Evolutionary conservation across 2,797 vertebrate genomes (phyloP).

Genomic region (Cossypha niveicapilla): DNA sequence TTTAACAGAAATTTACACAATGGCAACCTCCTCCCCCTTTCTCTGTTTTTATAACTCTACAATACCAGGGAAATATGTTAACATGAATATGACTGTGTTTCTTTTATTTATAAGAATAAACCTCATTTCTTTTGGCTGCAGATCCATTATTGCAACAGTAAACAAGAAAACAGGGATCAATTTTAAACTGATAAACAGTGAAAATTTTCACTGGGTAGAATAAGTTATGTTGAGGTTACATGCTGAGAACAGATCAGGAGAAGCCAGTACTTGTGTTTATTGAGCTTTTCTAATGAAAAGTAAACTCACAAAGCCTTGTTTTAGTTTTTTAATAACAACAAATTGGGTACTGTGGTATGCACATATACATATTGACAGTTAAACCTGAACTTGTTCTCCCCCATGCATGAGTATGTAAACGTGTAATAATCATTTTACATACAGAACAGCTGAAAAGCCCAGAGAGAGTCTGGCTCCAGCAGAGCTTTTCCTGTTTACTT

Average conservation of each 20-base stretch:
- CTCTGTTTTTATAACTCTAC: background rate
- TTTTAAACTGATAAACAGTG: constrained; percentile 27
- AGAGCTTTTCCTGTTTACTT: background rate
- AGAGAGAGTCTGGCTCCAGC: background rate
- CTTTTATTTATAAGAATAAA: background rate
- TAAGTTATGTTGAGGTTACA: constrained; percentile 19
- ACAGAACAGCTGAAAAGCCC: background rate
- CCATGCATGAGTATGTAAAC: background rate
- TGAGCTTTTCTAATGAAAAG: constrained; percentile 13
- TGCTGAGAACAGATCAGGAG: background rate
- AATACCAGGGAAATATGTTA: background rate
- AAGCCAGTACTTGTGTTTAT: background rate
- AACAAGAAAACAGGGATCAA: constrained; percentile 19
- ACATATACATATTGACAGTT: background rate
- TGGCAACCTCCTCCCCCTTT: background rate
- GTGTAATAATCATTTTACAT: background rate
- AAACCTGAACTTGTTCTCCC: background rate
- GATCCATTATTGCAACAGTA: background rate
- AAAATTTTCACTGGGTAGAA: background rate
- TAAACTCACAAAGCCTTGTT: background rate
- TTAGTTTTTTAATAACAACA: background rate
- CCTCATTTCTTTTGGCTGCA: background rate
- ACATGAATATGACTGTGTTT: background rate
- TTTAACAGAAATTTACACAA: background rate
- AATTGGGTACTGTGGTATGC: background rate